Conservation (phyloP, 2,797 vertebrate genomes). For the Anabacerthia variegaticeps region DNA sequence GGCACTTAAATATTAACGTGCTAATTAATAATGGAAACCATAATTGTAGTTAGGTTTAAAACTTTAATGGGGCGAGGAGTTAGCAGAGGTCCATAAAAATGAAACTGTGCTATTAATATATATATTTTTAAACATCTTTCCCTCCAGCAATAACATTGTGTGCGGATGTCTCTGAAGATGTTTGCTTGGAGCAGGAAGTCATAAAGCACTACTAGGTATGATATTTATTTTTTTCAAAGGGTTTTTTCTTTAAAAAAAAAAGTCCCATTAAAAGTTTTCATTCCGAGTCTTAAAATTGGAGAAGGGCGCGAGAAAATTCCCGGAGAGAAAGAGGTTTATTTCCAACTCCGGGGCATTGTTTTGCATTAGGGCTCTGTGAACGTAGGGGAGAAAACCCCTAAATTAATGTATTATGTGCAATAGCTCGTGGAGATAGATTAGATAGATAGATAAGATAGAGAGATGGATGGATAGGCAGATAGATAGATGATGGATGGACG, state of each 20-base stretch:
- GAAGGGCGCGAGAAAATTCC: background rate
- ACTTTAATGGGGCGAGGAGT: background rate
- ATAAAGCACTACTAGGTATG: background rate
- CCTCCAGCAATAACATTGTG: background rate
- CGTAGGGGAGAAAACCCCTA: fast-evolving
- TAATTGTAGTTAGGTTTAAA: background rate
- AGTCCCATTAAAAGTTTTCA: background rate
- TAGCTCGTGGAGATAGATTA: background rate
- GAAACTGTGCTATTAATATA: background rate
- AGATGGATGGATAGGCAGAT: too few species aligned
- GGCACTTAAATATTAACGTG: background rate
- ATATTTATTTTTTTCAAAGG: background rate
- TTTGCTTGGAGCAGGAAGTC: background rate
- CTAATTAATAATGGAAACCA: conserved; percentile 44
- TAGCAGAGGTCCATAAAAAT: background rate
- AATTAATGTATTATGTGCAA: background rate
- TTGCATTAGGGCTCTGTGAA: background rate
- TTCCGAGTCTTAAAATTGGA: background rate
- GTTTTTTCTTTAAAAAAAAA: background rate
- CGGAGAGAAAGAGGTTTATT: background rate
- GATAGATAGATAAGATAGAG: too few species aligned
- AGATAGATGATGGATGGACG: too few species aligned
- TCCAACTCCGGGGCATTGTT: fast-evolving
- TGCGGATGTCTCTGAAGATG: background rate
- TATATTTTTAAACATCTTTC: background rate